Base-by-base conservation (phyloP, 2,797 vertebrate species). In the Ptychadena robeensis region DNA sequence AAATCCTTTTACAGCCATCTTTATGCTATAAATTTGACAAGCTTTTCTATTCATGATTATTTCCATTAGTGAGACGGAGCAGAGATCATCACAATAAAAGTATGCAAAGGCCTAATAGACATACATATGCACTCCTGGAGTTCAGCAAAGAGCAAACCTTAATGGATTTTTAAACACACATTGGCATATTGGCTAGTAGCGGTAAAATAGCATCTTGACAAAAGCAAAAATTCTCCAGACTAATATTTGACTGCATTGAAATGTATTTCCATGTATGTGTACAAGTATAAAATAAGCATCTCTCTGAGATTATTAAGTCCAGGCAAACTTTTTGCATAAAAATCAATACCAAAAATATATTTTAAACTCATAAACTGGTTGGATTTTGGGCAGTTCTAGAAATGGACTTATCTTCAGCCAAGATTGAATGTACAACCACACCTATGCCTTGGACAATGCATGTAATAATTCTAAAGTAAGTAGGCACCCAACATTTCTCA, bases 21-120 rank as follows among this genome's bases (percentile, higher is more conserved):
- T 91, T 88, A 74, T 37, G 67, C 71, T 67, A 85, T 90, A 61
- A 35, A 79, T 89, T 90, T 91, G 85, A 88, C 88, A 90, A 86
- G 83, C 88, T 88, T 73, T 86, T 82, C 88, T 65, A 71, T 87
- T 90, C 82, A 82, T 89, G 81, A 89, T 88, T 87, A 86, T 86
- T 87, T 89, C 86, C 86, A 90, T 91, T 91, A 89, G 76, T 76
- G 84, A 90, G 69, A 64, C 88, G 73, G 81, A 74, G 87, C 68
- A 64, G 27, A 0, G 32, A 86, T 80, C 82, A 82, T 87, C 69
- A 86, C 67, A 89, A 90, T 83, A 73, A 78, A 40, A 85, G 70
- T 75, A 85, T 83, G 53, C 86, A 86, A 88, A 89, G 87, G 76
- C 30, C 77, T 87, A 86, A 88, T 87, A 85, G 82, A 81, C 80